Base-by-base conservation (phyloP, 2,888 invertebrate species). In the Camptogramma bilineatum region DNA sequence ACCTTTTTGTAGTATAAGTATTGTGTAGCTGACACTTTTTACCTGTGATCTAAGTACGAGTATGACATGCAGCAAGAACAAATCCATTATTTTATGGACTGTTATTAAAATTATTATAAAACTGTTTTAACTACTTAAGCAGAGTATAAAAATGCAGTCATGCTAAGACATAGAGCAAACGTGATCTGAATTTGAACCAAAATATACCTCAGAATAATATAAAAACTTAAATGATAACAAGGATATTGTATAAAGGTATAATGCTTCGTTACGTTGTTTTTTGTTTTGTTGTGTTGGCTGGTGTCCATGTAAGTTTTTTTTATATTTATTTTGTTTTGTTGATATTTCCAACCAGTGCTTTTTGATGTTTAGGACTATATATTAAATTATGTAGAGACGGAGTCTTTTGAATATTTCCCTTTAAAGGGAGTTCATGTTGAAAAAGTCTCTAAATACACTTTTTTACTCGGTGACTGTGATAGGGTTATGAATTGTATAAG, bases 261-360 rank as follows among this genome's bases (percentile, higher is more conserved):
- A 66, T 71, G 71, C 4, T 71, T 52, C 61, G 58, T 4, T 65
- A 59, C 52, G 46, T 44, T 51, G 44, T 34, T 16, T 24, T 69
- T 3, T 50, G 18, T 59, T 63, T 67, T 47, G 64, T 31, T 4
- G 17, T 71, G 7, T 28, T 65, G 18, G 46, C 46, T 28, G 28
- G 65, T 44, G 60, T 56, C 48, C 52, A 28, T 51, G 68, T 71
- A 10, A 68, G 69, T 69, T 28, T 28, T 3, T 28, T 28, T 28
- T 21, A 21, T n/a, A n/a, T n/a, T 28, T 28, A 28, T 7, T 28
- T 21, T 28, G n/a, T 28, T 8, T 28, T 28, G 4, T 28, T 28
- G 28, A 28, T 8, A 5, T 28, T 28, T 28, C 7, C 28, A 21
- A 21, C 21, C 21, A 21, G 21, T 21, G 21, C 4, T 21, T 21